Evolutionary conservation across 2,888 invertebrate species (phyloP).

Genomic region (Drosophila neutralis): DNA sequence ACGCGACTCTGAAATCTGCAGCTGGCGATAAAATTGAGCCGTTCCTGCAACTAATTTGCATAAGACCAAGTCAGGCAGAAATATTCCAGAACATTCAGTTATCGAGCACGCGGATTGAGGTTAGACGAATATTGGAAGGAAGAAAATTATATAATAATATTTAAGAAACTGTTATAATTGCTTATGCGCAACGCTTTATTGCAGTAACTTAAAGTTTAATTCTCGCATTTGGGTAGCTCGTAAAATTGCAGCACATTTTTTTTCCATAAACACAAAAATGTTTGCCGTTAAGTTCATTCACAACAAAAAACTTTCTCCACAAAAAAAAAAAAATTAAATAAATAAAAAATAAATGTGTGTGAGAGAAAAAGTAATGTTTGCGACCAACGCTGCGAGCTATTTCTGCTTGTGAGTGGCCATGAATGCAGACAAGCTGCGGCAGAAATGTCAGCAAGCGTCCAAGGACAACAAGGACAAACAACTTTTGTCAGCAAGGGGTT

Average conservation of each 20-base stretch:
- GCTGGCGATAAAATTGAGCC: constrained; percentile 49
- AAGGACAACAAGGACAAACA: constrained; percentile 65
- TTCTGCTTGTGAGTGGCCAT: constrained; percentile 44
- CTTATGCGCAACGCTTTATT: neutral
- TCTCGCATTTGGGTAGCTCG: constrained; percentile 1
- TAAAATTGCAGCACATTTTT: constrained; percentile 36
- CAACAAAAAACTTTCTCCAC: constrained; percentile 12
- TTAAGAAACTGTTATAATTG: neutral
- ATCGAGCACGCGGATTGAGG: neutral
- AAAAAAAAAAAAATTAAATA: constrained; percentile 1
- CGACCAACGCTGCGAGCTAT: constrained; percentile 31
- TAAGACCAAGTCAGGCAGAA: constrained; percentile 20
- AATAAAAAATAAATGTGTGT: constrained; percentile 1
- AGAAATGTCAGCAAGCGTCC: constrained; percentile 45
- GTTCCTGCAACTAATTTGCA: constrained; percentile 66
- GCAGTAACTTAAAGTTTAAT: neutral
- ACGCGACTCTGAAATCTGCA: constrained; percentile 55
- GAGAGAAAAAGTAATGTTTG: constrained; percentile 18
- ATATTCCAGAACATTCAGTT: neutral
- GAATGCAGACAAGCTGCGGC: constrained; percentile 49
- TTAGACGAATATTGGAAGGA: neutral
- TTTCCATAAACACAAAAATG: constrained; percentile 34
- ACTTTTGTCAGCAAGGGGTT: constrained; percentile 25
- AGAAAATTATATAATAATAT: neutral
- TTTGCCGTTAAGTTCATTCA: constrained; percentile 45